Base-by-base conservation (phyloP, 2,797 vertebrate genomes). In the Rhodeus uyekii region DNA sequence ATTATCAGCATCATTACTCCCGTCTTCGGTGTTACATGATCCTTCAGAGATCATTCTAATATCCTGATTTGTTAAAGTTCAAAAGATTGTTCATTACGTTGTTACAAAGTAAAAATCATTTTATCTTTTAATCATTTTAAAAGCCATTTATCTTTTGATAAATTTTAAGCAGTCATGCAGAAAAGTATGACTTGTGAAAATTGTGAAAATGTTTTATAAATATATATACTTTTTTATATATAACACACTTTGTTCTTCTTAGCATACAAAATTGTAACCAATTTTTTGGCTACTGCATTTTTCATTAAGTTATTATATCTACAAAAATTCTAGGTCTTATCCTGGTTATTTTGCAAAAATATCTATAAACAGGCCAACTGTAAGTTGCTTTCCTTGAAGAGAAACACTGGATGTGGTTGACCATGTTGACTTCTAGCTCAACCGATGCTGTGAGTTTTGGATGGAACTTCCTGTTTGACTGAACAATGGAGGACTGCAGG, bases 391-490 rank as follows among this genome's bases (percentile, higher is more conserved):
- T 22, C 12, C 32, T 58, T n/a, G n/a, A n/a, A 44, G 18, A 63
- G 29, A 64, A 36, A 24, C 29, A 64, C 6, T 16, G 42, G 7
- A 29, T 46, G 29, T 65, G 75, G 64, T 48, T 38, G 34, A 74
- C 32, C 32, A 36, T 73, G 71, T n/a, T 7, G 6, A n/a, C 42
- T 38, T 38, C 29, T 77, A 29, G 27, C 4, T 50, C 50, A 55
- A 18, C 22, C 4, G 13, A 39, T 39, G n/a, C 14, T 8, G 5
- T 1, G 42, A 42, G 38, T 44, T 69, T 32, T 8, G 3, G 8
- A 58, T 60, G 24, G n/a, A 29, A 46, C 38, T 46, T 71, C 38
- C 65, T 80, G 78, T 71, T 71, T 80, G 67, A 1, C 53, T 42
- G 22, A 71, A 71, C n/a, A 79, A 58, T 69, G 48, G 24, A 39